These are phyloP conservation scores for Thymelicus sylvestris DNA, from an alignment of 2,888 invertebrate species.

Conservation along the genomic window DNA sequence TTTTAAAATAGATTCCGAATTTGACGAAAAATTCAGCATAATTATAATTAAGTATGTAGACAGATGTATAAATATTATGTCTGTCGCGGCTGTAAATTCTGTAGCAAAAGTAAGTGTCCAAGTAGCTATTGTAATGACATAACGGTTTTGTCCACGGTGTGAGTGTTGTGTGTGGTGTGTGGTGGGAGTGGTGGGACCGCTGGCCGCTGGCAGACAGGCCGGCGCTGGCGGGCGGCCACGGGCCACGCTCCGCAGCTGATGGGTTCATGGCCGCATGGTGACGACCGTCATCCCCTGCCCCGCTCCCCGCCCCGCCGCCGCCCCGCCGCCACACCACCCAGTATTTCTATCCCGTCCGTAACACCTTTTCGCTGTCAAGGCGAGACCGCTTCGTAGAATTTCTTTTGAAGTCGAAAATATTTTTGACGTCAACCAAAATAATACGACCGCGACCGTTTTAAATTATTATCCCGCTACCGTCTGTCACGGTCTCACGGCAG, in stretches of 20 bases:
- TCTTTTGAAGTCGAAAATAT: constrained; percentile 50
- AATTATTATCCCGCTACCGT: constrained; percentile 38
- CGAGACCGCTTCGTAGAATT: constrained; percentile 47
- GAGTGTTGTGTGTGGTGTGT: too few species aligned
- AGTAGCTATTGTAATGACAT: too few species aligned
- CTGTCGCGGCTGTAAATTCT: too few species aligned
- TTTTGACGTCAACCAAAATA: constrained; percentile 40
- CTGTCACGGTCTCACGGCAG: constrained; percentile 17
- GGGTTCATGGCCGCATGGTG: constrained; percentile 40
- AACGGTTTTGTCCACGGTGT: too few species aligned
- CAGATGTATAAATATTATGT: too few species aligned
- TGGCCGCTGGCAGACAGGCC: constrained; percentile 43
- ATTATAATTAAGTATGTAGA: too few species aligned
- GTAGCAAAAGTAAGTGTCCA: too few species aligned
- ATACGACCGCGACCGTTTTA: constrained; percentile 24
- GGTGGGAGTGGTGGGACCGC: not conserved
- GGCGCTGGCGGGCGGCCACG: constrained; percentile 48
- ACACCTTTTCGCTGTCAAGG: constrained; percentile 47
- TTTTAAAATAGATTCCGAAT: too few species aligned
- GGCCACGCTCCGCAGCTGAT: constrained; percentile 40
- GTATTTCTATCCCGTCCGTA: constrained; percentile 41
- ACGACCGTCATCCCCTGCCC: constrained; percentile 21
- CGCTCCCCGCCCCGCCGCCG: constrained; percentile 2
- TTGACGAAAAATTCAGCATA: too few species aligned
- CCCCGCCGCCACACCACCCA: constrained; percentile 23